Percentiles rank a stretch among this genome's conserved stretches.
Conservation (phyloP, 1,140 invertebrate species). For the Drosophila pallidifrons region DNA sequence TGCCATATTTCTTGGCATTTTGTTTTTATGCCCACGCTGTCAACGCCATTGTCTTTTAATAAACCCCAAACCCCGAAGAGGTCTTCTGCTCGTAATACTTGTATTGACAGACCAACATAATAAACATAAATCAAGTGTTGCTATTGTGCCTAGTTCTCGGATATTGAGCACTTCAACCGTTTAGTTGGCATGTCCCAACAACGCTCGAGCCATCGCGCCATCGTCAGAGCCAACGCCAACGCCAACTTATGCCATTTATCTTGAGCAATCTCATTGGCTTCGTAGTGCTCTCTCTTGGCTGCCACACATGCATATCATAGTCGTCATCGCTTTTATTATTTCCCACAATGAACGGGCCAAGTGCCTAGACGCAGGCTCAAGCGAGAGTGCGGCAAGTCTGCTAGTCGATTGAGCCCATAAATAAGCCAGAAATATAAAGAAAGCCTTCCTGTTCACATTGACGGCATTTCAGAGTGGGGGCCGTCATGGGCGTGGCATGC, state of each 20-base stretch:
- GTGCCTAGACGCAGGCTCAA: conserved; percentile 6
- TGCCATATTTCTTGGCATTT: conserved; percentile 48
- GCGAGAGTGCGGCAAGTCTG: conserved; percentile 38
- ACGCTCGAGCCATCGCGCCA: background rate
- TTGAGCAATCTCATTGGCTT: conserved; percentile 38
- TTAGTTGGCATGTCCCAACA: conserved; percentile 16
- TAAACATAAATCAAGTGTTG: conserved; percentile 79
- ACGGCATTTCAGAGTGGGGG: conserved; percentile 14
- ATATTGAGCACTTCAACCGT: conserved; percentile 27
- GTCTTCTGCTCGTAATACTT: conserved; percentile 1
- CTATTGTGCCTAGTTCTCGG: conserved; percentile 53
- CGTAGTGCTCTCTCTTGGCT: conserved; percentile 5
- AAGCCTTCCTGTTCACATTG: conserved; percentile 21
- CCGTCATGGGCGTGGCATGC: conserved; percentile 29
- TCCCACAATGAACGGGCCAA: conserved; percentile 28
- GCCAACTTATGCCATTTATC: conserved; percentile 43
- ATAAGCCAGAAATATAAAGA: conserved; percentile 30
- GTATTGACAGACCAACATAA: conserved; percentile 76
- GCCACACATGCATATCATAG: conserved; percentile 51
- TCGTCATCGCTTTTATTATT: conserved; percentile 46
- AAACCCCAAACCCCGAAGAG: conserved; percentile 37
- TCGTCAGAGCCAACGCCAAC: background rate
- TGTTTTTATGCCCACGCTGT: conserved; percentile 49
- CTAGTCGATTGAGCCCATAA: conserved; percentile 41
- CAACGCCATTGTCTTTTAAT: conserved; percentile 78